These are phyloP conservation scores for Florisuga fusca DNA, from an alignment of 2,797 vertebrate genomes.

Conservation along the genomic window DNA sequence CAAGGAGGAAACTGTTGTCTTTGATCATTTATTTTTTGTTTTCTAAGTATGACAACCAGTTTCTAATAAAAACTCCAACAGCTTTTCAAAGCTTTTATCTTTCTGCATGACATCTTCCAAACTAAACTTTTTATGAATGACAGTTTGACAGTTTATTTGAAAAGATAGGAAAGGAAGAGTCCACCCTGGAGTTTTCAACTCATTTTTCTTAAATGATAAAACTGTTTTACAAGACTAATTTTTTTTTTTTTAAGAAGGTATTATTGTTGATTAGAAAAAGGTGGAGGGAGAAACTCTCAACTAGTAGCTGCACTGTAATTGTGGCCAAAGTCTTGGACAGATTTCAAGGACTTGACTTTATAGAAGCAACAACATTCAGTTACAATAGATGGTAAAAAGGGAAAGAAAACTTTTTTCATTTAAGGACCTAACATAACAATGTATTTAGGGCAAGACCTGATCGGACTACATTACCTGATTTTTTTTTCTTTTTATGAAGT, in stretches of 20 bases:
- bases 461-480: not conserved
- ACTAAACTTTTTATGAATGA: not conserved
- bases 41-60: not conserved
- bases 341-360: not conserved
- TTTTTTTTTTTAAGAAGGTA: not conserved
- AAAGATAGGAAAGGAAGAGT: not conserved
- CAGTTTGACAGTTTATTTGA: not conserved
- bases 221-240: not conserved
- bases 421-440: not conserved
- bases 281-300: not conserved
- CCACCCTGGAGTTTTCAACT: not conserved
- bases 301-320: not conserved
- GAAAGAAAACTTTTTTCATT: not conserved
- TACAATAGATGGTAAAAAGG: not conserved
- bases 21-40: not conserved
- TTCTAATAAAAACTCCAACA: not conserved
- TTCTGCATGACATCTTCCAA: not conserved
- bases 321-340: not conserved
- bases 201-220: not conserved
- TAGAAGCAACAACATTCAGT: not conserved
- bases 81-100: not conserved
- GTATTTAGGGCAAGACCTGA: not conserved
- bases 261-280: not conserved
- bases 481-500: not conserved
- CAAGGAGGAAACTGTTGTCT: not conserved